Percentiles rank a stretch among this genome's conserved stretches.
phyloP scores from a whole-genome alignment of 2,888 invertebrate genomes.

The Pristionchus entomophagus region DNA sequence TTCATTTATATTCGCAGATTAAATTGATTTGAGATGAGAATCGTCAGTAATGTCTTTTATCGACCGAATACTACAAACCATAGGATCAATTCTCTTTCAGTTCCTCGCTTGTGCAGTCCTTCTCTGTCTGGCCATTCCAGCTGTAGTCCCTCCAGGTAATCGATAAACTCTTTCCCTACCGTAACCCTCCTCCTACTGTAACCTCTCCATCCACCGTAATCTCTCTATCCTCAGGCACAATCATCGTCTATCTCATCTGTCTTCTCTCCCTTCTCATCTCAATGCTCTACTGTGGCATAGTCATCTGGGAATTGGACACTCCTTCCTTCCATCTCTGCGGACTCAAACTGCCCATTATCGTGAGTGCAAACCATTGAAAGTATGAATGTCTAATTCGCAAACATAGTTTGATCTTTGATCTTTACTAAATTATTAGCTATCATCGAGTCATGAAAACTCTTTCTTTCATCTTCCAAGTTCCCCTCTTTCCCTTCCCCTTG shows the following conservation, averaged over 20 bases:
- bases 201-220: not conserved
- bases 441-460: no score
- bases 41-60: no score
- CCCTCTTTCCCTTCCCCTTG: no score
- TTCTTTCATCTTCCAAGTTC: no score
- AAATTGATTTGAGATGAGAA: not conserved
- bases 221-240: slow-evolving; percentile 5
- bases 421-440: no score
- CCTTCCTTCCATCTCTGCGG: slow-evolving; percentile 40
- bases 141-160: slow-evolving; percentile 7
- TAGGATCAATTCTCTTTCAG: not conserved
- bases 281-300: not conserved
- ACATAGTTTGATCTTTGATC: no score
- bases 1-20: not conserved
- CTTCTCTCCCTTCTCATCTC: slow-evolving; percentile 37
- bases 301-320: slow-evolving; percentile 41
- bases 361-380: not conserved
- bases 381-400: no score
- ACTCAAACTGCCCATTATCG: slow-evolving; percentile 10
- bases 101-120: slow-evolving; percentile 35
- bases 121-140: slow-evolving; percentile 11
- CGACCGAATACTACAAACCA: not conserved
- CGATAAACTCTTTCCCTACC: not conserved
- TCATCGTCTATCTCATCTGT: slow-evolving; percentile 31
- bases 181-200: not conserved